phyloP scores from a whole-genome alignment of 1,140 invertebrate genomes.

The Helicoverpa armigera region DNA sequence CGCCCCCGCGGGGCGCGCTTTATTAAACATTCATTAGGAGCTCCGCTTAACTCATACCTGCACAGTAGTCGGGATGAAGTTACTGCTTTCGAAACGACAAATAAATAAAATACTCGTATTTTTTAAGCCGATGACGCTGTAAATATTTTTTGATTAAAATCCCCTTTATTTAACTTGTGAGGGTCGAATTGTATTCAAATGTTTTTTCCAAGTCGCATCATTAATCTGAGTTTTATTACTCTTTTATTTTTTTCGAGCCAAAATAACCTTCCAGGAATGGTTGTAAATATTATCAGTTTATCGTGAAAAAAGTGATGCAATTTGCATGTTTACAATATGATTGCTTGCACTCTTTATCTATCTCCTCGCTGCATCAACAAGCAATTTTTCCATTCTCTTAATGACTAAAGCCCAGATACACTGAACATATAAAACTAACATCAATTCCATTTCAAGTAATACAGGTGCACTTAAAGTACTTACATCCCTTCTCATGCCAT shows the following conservation, averaged over 20 bases:
- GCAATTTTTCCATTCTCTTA: too few relatives aligned
- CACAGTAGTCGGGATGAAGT: slow-evolving; percentile 51
- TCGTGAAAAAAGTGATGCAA: neutral
- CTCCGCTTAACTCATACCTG: slow-evolving; percentile 58
- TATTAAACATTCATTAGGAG: slow-evolving; percentile 77
- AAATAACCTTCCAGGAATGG: neutral
- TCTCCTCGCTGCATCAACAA: neutral
- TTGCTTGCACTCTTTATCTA: slow-evolving; percentile 21
- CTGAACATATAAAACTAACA: neutral
- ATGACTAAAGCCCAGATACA: neutral
- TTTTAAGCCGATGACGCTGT: slow-evolving; percentile 28
- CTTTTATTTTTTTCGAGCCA: too few relatives aligned
- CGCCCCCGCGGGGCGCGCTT: slow-evolving; percentile 70
- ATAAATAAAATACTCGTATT: slow-evolving; percentile 45
- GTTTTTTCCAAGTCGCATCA: neutral
- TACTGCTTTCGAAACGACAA: slow-evolving; percentile 46
- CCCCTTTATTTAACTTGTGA: slow-evolving; percentile 11
- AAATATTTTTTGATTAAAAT: slow-evolving; percentile 42
- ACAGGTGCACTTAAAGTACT: neutral
- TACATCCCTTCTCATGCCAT: slow-evolving; percentile 5
- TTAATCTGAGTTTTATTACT: neutral
- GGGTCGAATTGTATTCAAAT: neutral
- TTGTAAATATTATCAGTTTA: neutral
- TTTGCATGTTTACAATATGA: neutral
- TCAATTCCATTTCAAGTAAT: neutral